Evolutionary conservation across 2,888 invertebrate species (phyloP), one percentile per base, ranked within the genome.

Genomic region (Leptopterna dolabrata): DNA sequence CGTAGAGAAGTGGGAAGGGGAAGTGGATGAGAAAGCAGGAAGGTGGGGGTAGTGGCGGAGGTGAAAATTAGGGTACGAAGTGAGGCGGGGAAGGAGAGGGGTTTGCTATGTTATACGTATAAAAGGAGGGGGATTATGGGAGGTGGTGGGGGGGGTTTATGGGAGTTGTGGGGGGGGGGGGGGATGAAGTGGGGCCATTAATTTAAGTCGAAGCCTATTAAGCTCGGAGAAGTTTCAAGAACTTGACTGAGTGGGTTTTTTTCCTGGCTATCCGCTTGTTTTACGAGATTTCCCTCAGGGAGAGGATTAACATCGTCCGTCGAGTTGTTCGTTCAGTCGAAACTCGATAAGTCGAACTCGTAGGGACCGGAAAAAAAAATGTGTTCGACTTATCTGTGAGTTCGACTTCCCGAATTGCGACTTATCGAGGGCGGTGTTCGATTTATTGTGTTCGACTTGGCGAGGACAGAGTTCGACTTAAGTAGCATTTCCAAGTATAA

Each of bases 201-300:
- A 83, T 83, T 83, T 83, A 83, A 30, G 83, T 83, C 83, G 83
- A 70, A 70, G 83, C 83, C 70, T 83, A 83, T 83, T 83, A 83
- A 83, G 83, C 63, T 30, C 55, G 83, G 36, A 55, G 83, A 70
- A 83, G 70, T 36, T 70, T 70, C 63, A 83, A 83, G 83, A 30
- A 41, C 83, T 83, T 83, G 83, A 83, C 83, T 83, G 83, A 83
- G 83, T n/a, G n/a, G 41, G 83, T 70, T 83, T 83, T 70, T 83
- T 83, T 83, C 70, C 63, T 70, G 71, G 70, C 83, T 83, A 70
- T 70, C 63, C 70, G 83, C 83, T 83, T 55, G 36, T n/a, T n/a
- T n/a, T n/a, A n/a, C n/a, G n/a, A n/a, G n/a, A n/a, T n/a, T n/a
- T n/a, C n/a, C n/a, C n/a, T n/a, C n/a, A n/a, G n/a, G n/a, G n/a